Conservation (phyloP, 2,797 vertebrate genomes). For the Thripadectes ignobilis region DNA sequence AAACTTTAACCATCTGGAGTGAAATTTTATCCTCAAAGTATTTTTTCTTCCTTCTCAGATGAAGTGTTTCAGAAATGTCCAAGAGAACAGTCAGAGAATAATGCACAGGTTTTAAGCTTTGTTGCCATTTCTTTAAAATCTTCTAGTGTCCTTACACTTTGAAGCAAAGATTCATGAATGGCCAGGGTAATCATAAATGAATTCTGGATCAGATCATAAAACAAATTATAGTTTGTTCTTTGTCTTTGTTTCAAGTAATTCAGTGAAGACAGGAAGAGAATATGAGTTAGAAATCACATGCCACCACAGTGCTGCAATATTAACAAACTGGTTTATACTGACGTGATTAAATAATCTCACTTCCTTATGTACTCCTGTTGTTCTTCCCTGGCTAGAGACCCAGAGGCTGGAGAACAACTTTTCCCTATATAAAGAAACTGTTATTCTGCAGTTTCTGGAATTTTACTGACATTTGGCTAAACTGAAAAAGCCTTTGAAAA, state of each 20-base stretch:
- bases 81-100: not conserved
- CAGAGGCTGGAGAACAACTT: not conserved
- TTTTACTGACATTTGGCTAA: not conserved
- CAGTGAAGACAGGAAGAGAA: not conserved
- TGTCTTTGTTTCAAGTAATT: not conserved
- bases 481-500: not conserved
- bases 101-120: not conserved
- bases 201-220: not conserved
- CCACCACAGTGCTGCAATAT: not conserved
- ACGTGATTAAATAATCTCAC: not conserved
- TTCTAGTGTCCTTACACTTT: not conserved
- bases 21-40: not conserved
- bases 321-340: not conserved
- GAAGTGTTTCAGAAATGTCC: not conserved
- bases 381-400: not conserved
- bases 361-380: not conserved
- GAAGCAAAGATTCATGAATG: not conserved
- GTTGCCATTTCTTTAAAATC: not conserved
- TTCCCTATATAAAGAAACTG: not conserved
- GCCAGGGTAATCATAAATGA: not conserved
- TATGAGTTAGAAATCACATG: not conserved
- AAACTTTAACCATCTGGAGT: not conserved
- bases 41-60: not conserved
- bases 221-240: not conserved
- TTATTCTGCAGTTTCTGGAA: not conserved